phyloP scores from a whole-genome alignment of 2,797 vertebrate genomes.

The Typhlichthys eigenmanni region DNA sequence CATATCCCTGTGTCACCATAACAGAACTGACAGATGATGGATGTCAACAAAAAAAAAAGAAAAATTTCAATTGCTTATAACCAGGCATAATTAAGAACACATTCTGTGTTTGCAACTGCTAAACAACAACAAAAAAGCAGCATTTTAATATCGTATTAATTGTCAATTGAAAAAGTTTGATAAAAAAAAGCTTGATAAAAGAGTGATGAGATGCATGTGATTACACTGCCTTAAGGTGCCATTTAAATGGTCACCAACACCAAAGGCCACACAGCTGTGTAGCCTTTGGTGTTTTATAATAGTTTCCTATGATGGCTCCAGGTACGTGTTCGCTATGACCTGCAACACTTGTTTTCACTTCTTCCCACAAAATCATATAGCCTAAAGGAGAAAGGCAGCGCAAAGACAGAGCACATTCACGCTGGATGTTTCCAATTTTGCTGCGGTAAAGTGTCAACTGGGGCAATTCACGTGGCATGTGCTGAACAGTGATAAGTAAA shows the following conservation, averaged over 20 bases:
- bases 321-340: slow-evolving; percentile 57
- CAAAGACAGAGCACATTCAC: slow-evolving; percentile 14
- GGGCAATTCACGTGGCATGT: slow-evolving; percentile 27
- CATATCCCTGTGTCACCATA: slow-evolving; percentile 10
- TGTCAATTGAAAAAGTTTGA: not conserved
- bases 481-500: slow-evolving; percentile 32
- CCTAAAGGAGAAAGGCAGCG: slow-evolving; percentile 5
- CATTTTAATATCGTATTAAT: not conserved
- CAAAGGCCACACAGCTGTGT: slow-evolving; percentile 26
- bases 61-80: slow-evolving; percentile 12
- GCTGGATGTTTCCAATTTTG: slow-evolving; percentile 44
- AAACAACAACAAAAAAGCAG: slow-evolving; percentile 1
- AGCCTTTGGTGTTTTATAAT: slow-evolving; percentile 45
- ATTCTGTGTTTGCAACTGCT: not conserved
- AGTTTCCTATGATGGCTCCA: slow-evolving; percentile 56
- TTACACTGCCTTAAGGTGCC: slow-evolving; percentile 7
- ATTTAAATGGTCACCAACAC: no score
- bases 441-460: slow-evolving; percentile 21
- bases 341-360: slow-evolving; percentile 41
- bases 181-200: slow-evolving; percentile 1
- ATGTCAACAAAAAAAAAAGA: slow-evolving; percentile 1
- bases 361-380: not conserved
- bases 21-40: slow-evolving; percentile 10
- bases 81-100: slow-evolving; percentile 6
- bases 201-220: slow-evolving; percentile 44